These are phyloP conservation scores for Dorcus hopei DNA, from an alignment of 2,888 invertebrate species.

Conservation along the genomic window DNA sequence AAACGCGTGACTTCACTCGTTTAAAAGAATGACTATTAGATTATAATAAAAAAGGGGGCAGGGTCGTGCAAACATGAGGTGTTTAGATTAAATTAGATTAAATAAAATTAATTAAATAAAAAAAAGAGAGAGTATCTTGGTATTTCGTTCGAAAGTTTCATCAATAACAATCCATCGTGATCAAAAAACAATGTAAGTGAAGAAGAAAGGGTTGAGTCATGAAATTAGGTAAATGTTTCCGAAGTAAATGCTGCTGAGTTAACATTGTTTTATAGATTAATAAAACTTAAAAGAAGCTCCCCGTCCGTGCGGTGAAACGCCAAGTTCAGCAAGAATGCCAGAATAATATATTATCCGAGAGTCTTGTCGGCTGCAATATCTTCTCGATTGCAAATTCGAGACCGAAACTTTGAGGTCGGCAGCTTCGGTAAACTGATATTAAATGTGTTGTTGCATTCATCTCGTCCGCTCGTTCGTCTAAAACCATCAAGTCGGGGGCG, in stretches of 20 bases:
- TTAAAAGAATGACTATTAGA: too few species aligned
- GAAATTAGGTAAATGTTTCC: neutral
- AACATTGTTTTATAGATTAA: neutral
- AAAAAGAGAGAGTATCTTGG: too few species aligned
- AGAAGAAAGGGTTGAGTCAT: neutral
- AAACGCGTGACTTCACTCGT: too few species aligned
- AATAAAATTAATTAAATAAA: too few species aligned
- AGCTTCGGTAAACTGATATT: constrained; percentile 2
- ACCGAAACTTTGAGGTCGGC: constrained; percentile 1
- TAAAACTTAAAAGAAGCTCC: neutral
- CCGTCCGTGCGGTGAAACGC: constrained; percentile 2
- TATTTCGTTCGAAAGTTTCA: too few species aligned
- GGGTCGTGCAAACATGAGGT: too few species aligned
- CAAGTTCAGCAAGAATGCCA: constrained; percentile 1
- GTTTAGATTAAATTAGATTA: too few species aligned
- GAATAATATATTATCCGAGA: neutral
- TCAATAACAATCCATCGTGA: too few species aligned
- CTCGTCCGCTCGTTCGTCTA: neutral
- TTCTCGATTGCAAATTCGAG: constrained; percentile 1
- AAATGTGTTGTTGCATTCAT: constrained; percentile 3
- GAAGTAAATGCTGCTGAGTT: neutral
- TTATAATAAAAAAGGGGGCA: too few species aligned
- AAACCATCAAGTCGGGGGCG: neutral
- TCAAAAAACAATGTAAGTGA: too few species aligned
- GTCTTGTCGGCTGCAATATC: neutral